Percentiles rank a stretch among this genome's conserved stretches.
Conservation (phyloP, 2,113 vertebrate species). For the Meriones unguiculatus region DNA sequence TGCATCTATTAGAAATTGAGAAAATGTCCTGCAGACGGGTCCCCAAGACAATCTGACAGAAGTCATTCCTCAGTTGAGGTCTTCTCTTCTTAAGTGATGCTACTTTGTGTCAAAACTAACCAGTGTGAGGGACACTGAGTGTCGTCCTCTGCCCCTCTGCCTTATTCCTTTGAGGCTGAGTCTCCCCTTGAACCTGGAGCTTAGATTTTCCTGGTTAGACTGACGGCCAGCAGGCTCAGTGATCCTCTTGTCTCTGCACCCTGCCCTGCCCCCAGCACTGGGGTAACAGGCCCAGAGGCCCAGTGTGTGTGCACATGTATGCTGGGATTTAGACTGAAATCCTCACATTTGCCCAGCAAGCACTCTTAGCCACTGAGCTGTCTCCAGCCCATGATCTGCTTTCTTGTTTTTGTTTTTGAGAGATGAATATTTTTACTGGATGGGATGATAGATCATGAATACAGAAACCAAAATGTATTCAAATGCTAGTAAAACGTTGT, state of each 20-base stretch:
- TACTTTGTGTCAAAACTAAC: neutral
- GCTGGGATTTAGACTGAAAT: neutral
- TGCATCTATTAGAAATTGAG: neutral
- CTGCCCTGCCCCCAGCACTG: neutral
- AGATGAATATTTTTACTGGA: constrained; percentile 45
- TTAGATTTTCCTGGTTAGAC: neutral
- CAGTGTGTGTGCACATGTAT: no score
- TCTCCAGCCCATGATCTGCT: neutral
- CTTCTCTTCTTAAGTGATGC: neutral
- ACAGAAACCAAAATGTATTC: constrained; percentile 50
- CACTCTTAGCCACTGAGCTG: no score
- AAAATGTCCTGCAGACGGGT: neutral
- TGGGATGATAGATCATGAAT: constrained; percentile 33
- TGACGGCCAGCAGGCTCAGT: neutral
- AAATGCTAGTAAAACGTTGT: neutral
- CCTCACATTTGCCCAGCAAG: no score
- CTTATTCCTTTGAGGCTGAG: neutral
- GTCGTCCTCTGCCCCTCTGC: neutral
- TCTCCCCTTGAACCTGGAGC: neutral
- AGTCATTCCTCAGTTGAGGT: neutral
- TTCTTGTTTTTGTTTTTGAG: neutral
- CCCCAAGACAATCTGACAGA: neutral
- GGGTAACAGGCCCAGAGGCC: no score
- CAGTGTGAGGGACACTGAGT: neutral
- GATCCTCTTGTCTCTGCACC: neutral